phyloP scores from a whole-genome alignment of 2,797 vertebrate genomes.

The Mormyrus hasselquistii region DNA sequence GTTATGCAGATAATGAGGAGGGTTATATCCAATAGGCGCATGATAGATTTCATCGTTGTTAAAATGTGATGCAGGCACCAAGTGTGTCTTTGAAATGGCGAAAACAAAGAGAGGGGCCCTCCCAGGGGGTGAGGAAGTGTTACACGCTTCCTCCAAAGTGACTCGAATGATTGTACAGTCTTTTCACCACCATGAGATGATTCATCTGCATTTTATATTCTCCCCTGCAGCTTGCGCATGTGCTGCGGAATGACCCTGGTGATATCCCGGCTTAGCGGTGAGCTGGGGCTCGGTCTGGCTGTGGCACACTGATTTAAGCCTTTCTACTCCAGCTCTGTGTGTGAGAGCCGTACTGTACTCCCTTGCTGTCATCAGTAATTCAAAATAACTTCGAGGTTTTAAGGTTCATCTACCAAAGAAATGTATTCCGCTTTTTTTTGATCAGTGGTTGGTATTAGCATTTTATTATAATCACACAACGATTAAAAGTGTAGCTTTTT shows the following conservation, averaged over 20 bases:
- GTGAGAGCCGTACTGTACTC: constrained; percentile 9
- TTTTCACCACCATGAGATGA: not conserved
- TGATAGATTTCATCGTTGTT: constrained; percentile 6
- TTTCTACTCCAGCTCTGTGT: constrained; percentile 9
- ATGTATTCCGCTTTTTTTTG: constrained; percentile 48
- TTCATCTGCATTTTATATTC: not conserved
- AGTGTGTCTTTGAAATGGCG: not conserved
- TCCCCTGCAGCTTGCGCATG: not conserved
- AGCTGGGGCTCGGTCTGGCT: not conserved
- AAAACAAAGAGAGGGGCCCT: not conserved
- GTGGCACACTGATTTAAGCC: not conserved
- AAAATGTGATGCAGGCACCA: constrained; percentile 12
- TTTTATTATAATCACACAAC: constrained; percentile 51
- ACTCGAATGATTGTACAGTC: not conserved
- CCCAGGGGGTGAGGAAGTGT: not conserved
- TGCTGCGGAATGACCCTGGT: not conserved
- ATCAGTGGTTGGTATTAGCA: constrained; percentile 63
- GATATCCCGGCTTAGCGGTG: not conserved
- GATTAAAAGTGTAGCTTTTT: constrained; percentile 43
- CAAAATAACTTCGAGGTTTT: constrained; percentile 47
- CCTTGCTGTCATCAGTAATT: constrained; percentile 9
- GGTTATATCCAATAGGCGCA: not conserved
- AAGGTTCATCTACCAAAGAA: constrained; percentile 55
- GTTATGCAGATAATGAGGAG: not conserved
- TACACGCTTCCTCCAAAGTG: constrained; percentile 1